Evolutionary conservation across 92 coral and sea anemone genomes (phyloP), one percentile per base, ranked within the genome.

Genomic region (Scolanthus callimorphus): DNA sequence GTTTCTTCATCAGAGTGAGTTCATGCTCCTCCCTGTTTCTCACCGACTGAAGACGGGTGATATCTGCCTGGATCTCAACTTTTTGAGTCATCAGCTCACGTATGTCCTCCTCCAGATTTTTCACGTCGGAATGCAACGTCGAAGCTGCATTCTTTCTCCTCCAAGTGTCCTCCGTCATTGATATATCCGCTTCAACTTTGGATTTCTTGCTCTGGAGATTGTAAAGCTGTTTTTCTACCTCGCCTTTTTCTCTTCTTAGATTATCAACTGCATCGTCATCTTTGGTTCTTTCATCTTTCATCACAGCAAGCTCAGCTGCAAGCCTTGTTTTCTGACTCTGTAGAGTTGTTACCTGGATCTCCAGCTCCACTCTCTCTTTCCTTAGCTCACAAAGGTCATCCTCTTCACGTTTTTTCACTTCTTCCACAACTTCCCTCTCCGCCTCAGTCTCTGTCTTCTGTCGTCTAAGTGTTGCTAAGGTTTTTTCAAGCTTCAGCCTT

Each of bases 361-460:
- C 99, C 11, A 94, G 86, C 25, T 84, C 92, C 63, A 74, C 65
- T 28, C 76, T 71, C 51, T 94, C 88, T 52, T 67, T 77, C 13
- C 90, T 76, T 23, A 94, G 73, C 27, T 57, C 54, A n/a, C 47
- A 62, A 28, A 83, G 43, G 27, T 84, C 90, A 26, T 66, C 60
- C 26, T 84, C 97, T 52, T 85, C 96, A 20, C 92, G 81, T 49
- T 55, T 65, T 62, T 63, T 69, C 28, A 55, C 70, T 29, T 92
- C 98, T 17, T 67, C 55, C 9, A 77, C 64, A 17, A 77, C 80
- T 2, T 82, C 65, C 6, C 84, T 69, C 46, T 81, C 97, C 21
- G 97, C 76, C 70, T 85, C 96, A 22, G 74, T 39, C 46, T 94
- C 97, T 12, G 88, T 74, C 60, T 94, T 94, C 50, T 67, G 88